phyloP scores from a whole-genome alignment of 2,888 invertebrate species.

The Catocala nupta region DNA sequence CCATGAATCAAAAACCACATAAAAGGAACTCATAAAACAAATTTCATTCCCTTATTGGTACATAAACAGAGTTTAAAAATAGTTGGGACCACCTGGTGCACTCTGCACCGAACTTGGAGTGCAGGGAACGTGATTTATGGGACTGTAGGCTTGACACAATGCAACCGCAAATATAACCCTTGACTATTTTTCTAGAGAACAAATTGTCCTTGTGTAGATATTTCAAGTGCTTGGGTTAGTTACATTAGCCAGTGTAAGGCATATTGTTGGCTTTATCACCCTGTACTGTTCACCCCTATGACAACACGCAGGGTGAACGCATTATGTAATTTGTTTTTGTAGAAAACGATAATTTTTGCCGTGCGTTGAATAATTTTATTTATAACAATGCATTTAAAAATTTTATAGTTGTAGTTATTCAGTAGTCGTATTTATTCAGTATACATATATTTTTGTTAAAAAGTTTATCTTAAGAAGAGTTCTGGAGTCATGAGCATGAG shows the following conservation, averaged over 20 bases:
- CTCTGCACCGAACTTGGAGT: constrained; percentile 69
- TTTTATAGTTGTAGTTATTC: no score
- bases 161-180: constrained; percentile 84
- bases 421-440: no score
- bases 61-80: constrained; percentile 80
- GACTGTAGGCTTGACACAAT: constrained; percentile 72
- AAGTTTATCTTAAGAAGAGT: no score
- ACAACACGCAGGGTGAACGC: constrained; percentile 31
- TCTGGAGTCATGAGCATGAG: no score
- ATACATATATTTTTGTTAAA: no score
- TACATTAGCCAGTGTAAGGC: constrained; percentile 33
- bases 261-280: constrained; percentile 49
- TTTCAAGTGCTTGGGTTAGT: constrained; percentile 63
- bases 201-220: constrained; percentile 65
- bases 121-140: constrained; percentile 79
- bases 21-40: constrained; percentile 80
- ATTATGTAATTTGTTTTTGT: constrained; percentile 35
- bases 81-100: constrained; percentile 82
- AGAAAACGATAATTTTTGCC: constrained; percentile 26
- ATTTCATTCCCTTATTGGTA: constrained; percentile 77
- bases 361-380: neutral
- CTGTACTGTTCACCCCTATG: constrained; percentile 49
- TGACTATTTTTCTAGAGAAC: constrained; percentile 75
- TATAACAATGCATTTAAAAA: neutral
- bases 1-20: constrained; percentile 76